Conservation (phyloP, 2,797 vertebrate genomes). For the Varecia variegata region DNA sequence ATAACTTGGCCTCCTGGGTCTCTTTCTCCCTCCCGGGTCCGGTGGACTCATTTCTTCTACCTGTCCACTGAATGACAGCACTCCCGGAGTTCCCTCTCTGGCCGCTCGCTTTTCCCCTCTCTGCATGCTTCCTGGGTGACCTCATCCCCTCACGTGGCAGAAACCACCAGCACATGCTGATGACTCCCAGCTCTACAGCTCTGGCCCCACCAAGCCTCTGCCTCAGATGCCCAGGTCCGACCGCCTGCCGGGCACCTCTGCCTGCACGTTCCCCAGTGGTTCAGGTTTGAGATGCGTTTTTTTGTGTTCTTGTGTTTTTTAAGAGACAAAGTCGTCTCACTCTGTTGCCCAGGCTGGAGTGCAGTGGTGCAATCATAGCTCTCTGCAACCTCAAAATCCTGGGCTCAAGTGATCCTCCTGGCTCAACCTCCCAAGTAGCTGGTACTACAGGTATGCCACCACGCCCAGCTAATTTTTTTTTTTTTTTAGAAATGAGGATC, state of each 20-base stretch:
- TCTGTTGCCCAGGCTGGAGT: neutral
- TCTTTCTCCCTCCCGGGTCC: neutral
- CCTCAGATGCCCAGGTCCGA: too few relatives aligned
- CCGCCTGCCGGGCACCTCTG: too few relatives aligned
- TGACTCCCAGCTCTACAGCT: constrained; percentile 20
- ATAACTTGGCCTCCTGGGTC: neutral
- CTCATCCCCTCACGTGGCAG: constrained; percentile 47
- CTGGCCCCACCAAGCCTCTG: neutral
- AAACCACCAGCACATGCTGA: constrained; percentile 42
- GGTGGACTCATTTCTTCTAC: constrained; percentile 45
- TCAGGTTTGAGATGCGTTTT: neutral
- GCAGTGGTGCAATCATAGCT: neutral
- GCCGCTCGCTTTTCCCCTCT: neutral
- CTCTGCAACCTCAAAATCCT: neutral
- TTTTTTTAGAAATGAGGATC: neutral
- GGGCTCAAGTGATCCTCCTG: neutral
- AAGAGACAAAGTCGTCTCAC: neutral
- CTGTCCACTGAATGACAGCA: neutral
- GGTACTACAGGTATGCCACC: neutral
- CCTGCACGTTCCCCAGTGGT: neutral
- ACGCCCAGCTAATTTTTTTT: neutral
- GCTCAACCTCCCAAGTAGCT: neutral
- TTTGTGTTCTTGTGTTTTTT: too few relatives aligned
- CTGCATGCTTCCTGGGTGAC: constrained; percentile 36
- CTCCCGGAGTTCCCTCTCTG: constrained; percentile 29